These are phyloP conservation scores for Otus sunia DNA, from an alignment of 2,113 vertebrate genomes.

Conservation along the genomic window DNA sequence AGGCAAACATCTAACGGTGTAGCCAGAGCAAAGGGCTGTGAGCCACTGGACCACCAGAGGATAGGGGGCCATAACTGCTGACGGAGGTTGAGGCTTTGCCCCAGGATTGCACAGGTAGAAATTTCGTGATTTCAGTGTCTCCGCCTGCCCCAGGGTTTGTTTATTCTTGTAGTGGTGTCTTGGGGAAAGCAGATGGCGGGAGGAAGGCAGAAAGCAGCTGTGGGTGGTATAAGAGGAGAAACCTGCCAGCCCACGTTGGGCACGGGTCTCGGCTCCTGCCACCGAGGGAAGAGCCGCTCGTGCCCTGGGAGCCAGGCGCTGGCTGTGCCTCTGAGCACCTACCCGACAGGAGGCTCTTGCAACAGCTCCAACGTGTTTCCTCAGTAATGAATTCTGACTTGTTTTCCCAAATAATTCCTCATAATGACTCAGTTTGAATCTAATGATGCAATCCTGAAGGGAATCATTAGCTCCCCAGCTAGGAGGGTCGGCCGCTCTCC, in stretches of 20 bases:
- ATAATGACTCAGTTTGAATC: slow-evolving; percentile 66
- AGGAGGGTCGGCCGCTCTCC: slow-evolving; percentile 21
- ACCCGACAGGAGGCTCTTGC: not conserved
- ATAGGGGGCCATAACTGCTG: not conserved
- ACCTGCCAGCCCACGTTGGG: not conserved
- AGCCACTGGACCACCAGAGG: not conserved
- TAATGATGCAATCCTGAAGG: slow-evolving; percentile 64
- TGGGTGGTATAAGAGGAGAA: not conserved
- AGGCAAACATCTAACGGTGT: not conserved
- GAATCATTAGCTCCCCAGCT: slow-evolving; percentile 55
- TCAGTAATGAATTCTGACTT: slow-evolving; percentile 54
- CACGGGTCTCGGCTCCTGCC: not conserved
- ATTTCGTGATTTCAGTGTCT: not conserved
- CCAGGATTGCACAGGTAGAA: rapidly evolving
- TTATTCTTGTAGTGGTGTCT: not conserved
- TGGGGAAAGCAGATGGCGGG: not conserved
- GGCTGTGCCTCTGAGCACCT: not conserved
- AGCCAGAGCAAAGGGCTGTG: not conserved
- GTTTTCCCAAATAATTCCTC: slow-evolving; percentile 53
- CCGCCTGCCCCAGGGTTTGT: not conserved
- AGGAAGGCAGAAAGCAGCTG: not conserved
- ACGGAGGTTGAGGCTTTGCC: not conserved
- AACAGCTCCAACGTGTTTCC: not conserved
- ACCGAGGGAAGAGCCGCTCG: not conserved
- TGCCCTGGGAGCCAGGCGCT: rapidly evolving